A percentile compares a stretch with the other conserved stretches of the same genome.
phyloP scores from a whole-genome alignment of 2,113 vertebrate species.

The Dinomys branickii region DNA sequence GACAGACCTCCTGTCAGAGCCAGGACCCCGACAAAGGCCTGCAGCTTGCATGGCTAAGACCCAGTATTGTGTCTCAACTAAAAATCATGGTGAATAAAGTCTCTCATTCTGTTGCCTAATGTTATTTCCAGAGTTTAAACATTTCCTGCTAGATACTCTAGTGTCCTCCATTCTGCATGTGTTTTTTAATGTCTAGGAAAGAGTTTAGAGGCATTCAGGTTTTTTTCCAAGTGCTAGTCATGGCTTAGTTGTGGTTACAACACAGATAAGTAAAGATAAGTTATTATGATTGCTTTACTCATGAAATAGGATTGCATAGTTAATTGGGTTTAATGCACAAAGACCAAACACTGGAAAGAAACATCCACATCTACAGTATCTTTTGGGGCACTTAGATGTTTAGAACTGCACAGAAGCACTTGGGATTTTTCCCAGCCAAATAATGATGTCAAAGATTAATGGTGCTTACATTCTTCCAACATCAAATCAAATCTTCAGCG shows the following conservation, averaged over 20 bases:
- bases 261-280: not conserved
- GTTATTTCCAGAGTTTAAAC: not conserved
- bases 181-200: conserved; percentile 25
- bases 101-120: not conserved
- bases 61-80: not conserved
- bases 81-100: not conserved
- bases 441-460: not conserved
- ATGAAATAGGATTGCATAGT: not conserved
- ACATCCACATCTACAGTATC: not conserved
- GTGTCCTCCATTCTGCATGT: not conserved
- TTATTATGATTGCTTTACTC: not conserved
- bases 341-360: not conserved
- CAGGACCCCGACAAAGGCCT: not conserved
- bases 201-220: not conserved
- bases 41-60: not conserved
- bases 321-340: not conserved
- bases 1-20: not conserved
- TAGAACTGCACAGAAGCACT: not conserved
- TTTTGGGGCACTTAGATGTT: not conserved
- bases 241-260: not conserved
- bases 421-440: not conserved
- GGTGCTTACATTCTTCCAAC: not conserved
- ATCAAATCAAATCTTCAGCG: not conserved
- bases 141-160: not conserved
- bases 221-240: not conserved